Base-by-base conservation (phyloP, 2,113 vertebrate genomes). In the Thamnophis sirtalis region DNA sequence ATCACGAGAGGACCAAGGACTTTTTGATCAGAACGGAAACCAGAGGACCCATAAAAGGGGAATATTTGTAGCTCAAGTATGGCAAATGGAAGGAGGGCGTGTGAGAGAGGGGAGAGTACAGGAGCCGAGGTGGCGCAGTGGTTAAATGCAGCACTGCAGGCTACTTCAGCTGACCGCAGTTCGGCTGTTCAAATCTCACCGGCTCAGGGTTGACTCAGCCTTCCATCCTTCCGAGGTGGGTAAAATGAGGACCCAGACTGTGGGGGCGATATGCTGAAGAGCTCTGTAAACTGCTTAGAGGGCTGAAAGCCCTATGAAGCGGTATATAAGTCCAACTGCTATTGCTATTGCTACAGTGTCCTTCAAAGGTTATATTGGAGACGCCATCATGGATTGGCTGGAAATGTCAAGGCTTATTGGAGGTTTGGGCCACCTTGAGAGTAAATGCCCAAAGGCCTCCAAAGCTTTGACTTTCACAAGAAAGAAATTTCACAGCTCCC, bases 1-100 rank as follows among this genome's bases (percentile, higher is more conserved):
- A 19, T 21, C 1, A 1, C 33, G 1, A 4, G 33, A 9, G 17
- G 2, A 80, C 7, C 33, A 0, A 22, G 21, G 33, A 4, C 9
- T 9, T 21, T 38, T 21, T 9, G 17, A 43, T 21, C 73, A 8
- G 15, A 19, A 17, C 15, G 7, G 68, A 80, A 80, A 19, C 13
- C 63, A n/a, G 11, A 28, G 58, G 26, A 28, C 24, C 3, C 1
- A 60, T 26, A 60, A 60, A 8, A 60, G 24, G 9, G 10, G 58
- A 33, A 73, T 33, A 73, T 33, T 73, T 26, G 24, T 10, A 60
- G 24, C 58, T 60, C 58, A 43, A 43, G 43, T 43, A 3, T 43
- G 43, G 43, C 43, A 43, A 43, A 43, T 3, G 43, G 43, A 43
- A 3, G 7, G 73, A 43, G 17, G 33, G 28, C 11, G 22, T 19